Conservation (phyloP, 2,113 vertebrate species). For the Nipponia nippon region DNA sequence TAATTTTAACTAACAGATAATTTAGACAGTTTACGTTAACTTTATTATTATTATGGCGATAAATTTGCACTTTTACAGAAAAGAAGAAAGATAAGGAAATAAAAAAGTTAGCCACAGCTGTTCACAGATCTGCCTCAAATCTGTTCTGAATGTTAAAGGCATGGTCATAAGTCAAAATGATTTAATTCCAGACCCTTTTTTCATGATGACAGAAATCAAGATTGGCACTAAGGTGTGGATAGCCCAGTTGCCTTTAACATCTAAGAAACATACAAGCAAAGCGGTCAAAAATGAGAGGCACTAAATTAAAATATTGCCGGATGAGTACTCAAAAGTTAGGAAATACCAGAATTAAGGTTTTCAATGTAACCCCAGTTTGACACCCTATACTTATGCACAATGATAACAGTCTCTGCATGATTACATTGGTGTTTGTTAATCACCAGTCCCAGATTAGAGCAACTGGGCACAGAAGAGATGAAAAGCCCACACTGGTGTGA, state of each 20-base stretch:
- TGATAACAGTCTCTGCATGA: neutral
- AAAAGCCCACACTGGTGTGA: neutral
- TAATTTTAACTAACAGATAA: neutral
- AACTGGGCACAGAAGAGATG: neutral
- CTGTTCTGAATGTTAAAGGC: neutral
- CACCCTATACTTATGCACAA: neutral
- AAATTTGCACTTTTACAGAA: neutral
- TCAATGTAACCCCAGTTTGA: rapidly evolving
- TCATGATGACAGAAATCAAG: neutral
- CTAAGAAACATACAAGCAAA: neutral
- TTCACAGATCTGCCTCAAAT: neutral
- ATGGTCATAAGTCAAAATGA: neutral
- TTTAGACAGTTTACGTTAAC: neutral
- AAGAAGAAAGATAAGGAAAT: neutral
- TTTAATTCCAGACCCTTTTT: neutral
- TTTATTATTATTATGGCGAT: neutral
- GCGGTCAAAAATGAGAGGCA: neutral
- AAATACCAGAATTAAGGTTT: neutral
- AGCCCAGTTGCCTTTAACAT: neutral
- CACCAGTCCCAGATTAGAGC: neutral
- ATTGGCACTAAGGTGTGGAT: neutral
- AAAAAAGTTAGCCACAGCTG: neutral
- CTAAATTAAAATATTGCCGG: neutral
- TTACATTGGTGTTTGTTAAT: neutral
- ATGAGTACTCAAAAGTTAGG: neutral